These are phyloP conservation scores for Physocephala rufipes DNA, from an alignment of 2,888 invertebrate genomes.

Conservation along the genomic window DNA sequence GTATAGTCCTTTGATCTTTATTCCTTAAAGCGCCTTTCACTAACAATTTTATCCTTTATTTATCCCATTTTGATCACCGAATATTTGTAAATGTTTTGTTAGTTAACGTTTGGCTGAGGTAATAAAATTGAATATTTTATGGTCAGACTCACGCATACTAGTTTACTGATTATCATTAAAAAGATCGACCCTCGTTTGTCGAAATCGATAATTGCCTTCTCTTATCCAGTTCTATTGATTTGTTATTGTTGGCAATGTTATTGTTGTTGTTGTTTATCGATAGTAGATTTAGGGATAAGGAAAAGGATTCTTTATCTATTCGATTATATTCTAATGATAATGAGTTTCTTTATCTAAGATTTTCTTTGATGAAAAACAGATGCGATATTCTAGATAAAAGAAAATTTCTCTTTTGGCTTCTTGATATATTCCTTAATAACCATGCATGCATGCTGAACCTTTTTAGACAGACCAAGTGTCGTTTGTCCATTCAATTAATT, in stretches of 20 bases:
- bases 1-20: neutral
- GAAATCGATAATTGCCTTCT: too few species aligned
- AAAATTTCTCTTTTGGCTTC: too few species aligned
- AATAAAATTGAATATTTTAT: constrained; percentile 60
- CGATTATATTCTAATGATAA: constrained; percentile 48
- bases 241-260: too few species aligned
- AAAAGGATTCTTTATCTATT: too few species aligned
- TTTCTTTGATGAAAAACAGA: constrained; percentile 39
- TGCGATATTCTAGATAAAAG: neutral
- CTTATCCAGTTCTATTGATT: too few species aligned
- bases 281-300: too few species aligned
- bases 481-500: too few species aligned
- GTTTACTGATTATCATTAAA: constrained; percentile 40
- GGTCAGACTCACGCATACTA: constrained; percentile 48
- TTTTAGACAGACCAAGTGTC: too few species aligned
- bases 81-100: constrained; percentile 4
- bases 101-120: constrained; percentile 51
- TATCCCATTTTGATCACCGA: neutral
- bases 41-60: neutral
- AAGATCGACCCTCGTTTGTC: too few species aligned
- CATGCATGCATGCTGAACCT: too few species aligned
- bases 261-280: too few species aligned
- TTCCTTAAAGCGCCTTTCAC: neutral
- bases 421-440: too few species aligned
- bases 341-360: constrained; percentile 56